phyloP scores from a whole-genome alignment of 2,888 invertebrate genomes.

The Achlya flavicornis region DNA sequence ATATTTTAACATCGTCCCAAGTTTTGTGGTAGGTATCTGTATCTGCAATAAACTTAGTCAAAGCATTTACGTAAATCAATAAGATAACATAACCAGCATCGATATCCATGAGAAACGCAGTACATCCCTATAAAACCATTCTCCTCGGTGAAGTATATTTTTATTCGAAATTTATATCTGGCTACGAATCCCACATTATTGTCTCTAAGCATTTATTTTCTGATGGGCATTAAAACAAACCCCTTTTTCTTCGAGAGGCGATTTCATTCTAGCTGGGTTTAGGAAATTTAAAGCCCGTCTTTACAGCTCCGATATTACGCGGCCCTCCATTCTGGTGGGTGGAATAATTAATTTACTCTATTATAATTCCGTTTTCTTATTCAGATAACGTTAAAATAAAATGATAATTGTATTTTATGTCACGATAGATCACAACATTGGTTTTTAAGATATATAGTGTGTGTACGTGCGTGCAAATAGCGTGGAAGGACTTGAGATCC shows the following conservation, averaged over 20 bases:
- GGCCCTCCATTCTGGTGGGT: slow-evolving; percentile 49
- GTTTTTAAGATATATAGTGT: too few relatives aligned
- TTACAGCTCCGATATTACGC: slow-evolving; percentile 67
- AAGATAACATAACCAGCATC: slow-evolving; percentile 11
- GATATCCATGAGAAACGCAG: slow-evolving; percentile 18
- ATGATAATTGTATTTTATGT: not conserved
- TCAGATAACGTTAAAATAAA: slow-evolving; percentile 54
- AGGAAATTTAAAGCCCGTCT: slow-evolving; percentile 78
- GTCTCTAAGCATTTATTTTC: slow-evolving; percentile 81
- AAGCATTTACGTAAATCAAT: not conserved
- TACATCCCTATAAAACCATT: slow-evolving; percentile 39
- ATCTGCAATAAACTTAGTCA: not conserved
- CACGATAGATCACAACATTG: too few relatives aligned
- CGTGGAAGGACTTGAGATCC: too few relatives aligned
- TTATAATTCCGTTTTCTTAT: slow-evolving; percentile 73
- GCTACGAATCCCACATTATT: slow-evolving; percentile 81
- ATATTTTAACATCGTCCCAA: too few relatives aligned
- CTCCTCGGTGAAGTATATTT: slow-evolving; percentile 65
- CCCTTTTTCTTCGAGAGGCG: slow-evolving; percentile 79
- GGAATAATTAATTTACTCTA: slow-evolving; percentile 80
- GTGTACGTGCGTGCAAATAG: too few relatives aligned
- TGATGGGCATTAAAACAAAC: slow-evolving; percentile 83
- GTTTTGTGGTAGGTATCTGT: not conserved
- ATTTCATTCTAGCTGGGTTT: slow-evolving; percentile 83
- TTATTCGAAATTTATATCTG: slow-evolving; percentile 82